Conservation (phyloP, 2,113 vertebrate genomes). For the Calidris pygmaea region DNA sequence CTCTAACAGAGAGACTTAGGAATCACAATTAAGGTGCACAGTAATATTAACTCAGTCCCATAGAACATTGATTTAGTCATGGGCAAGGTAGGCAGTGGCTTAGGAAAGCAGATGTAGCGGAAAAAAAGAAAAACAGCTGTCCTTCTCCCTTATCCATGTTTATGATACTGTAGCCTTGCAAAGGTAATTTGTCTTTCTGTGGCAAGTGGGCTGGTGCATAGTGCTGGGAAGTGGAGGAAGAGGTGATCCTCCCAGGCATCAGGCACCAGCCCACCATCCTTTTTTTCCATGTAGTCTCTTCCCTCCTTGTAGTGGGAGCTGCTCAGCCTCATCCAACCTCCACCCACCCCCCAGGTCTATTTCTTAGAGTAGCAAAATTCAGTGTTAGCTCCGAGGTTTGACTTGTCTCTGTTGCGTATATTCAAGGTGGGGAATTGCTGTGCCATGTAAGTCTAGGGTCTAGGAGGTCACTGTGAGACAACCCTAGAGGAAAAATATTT, state of each 20-base stretch:
- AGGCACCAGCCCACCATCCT: not conserved
- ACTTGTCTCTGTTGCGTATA: not conserved
- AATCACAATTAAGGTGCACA: not conserved
- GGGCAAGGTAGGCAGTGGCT: not conserved
- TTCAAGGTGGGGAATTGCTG: not conserved
- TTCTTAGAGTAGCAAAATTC: not conserved
- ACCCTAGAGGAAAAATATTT: not conserved
- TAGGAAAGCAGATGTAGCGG: not conserved
- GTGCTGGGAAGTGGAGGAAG: not conserved
- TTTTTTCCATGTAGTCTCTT: not conserved
- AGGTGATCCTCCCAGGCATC: not conserved
- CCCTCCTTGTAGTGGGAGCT: not conserved
- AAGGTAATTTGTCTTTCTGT: not conserved
- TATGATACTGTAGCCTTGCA: not conserved
- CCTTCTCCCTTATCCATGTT: not conserved
- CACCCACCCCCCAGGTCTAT: not conserved
- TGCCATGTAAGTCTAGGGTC: not conserved
- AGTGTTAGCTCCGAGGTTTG: not conserved
- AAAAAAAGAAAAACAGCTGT: not conserved
- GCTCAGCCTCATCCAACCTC: not conserved
- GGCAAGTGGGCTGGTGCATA: not conserved
- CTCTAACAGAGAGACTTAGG: not conserved
- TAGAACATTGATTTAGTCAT: not conserved
- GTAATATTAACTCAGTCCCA: rapidly evolving
- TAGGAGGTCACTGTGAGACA: not conserved